Base-by-base conservation (phyloP, 2,797 vertebrate species). In the Spinibarbus caldwelli region DNA sequence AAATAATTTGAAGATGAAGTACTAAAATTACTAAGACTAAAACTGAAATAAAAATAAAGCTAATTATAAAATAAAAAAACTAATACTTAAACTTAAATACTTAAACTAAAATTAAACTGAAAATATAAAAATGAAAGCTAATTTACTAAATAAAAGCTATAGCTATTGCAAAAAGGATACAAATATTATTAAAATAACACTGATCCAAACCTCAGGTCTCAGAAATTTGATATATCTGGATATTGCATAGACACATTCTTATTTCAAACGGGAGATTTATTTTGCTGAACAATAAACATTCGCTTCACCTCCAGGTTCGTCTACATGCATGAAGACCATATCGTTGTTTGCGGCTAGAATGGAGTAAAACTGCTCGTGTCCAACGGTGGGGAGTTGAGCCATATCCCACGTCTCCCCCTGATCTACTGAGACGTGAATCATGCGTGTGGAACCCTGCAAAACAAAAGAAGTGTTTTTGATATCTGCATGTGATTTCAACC, bases 291-390 rank as follows among this genome's bases (percentile, higher is more conserved):
- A 66, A 21, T 41, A 26, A 83, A 54, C 11, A 52, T 14, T 15
- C 0, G 12, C 89, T 96, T 92, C 77, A 98, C 98, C 97, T 84
- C 97, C 97, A 2, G 96, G 96, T 59, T 98, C 97, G 0, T 98
- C 98, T 0, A 99, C 98, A 2, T 98, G 98, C 96, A 99, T 98
- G 92, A 99, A 98, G 6, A 99, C 97, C 96, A 99, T 96, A 85
- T 99, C 97, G 0, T 97, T 93, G 3, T 96, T 97, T 0, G 97
- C 96, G 0, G 97, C 95, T 89, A 99, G 92, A 89, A 99, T 98
- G 80, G 98, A 99, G 89, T 99, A 99, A 88, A 99, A 99, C 85
- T 99, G 97, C 77, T 98, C 97, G 4, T 98, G 96, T 0, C 96
- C 96, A 6, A 99, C 97, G 0, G 96, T 93, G 2, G 98, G 98